Conservation (phyloP, 2,797 vertebrate genomes). For the Cirrhinus molitorella region DNA sequence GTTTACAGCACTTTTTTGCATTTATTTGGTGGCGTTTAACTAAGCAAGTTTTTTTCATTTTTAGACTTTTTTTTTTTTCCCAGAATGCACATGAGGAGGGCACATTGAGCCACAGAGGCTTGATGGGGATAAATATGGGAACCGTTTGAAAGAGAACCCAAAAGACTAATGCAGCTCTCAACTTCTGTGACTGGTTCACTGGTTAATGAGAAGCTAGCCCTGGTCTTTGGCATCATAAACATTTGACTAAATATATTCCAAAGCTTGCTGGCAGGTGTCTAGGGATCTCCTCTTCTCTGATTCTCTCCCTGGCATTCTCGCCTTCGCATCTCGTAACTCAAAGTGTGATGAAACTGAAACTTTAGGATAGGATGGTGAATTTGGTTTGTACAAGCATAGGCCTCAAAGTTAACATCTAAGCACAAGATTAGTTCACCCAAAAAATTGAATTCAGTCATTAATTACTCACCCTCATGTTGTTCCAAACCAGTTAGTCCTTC, state of each 20-base stretch:
- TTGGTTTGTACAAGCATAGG: not conserved
- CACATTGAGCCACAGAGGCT: slow-evolving; percentile 74
- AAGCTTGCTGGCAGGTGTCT: slow-evolving; percentile 76
- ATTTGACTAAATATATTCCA: slow-evolving; percentile 81
- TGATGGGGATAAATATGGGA: slow-evolving; percentile 82
- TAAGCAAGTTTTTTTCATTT: slow-evolving; percentile 66
- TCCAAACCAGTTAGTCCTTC: not conserved
- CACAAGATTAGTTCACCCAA: not conserved
- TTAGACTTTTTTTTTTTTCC: slow-evolving; percentile 31
- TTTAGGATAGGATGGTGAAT: slow-evolving; percentile 20
- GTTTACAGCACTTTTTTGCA: slow-evolving; percentile 80
- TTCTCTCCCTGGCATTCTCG: slow-evolving; percentile 63
- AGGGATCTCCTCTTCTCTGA: slow-evolving; percentile 70
- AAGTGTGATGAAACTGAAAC: slow-evolving; percentile 61
- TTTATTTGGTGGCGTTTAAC: slow-evolving; percentile 80
- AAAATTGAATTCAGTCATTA: not conserved
- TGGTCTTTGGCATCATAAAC: slow-evolving; percentile 84
- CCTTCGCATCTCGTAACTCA: slow-evolving; percentile 72
- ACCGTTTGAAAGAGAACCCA: slow-evolving; percentile 83
- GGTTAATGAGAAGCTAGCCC: slow-evolving; percentile 83
- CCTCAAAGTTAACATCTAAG: not conserved
- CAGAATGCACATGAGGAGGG: slow-evolving; percentile 77
- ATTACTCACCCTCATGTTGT: not conserved
- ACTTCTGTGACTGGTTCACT: slow-evolving; percentile 75
- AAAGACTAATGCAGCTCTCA: slow-evolving; percentile 76